Evolutionary conservation across 2,797 vertebrate genomes (phyloP).

Genomic region (Choloepus didactylus): DNA sequence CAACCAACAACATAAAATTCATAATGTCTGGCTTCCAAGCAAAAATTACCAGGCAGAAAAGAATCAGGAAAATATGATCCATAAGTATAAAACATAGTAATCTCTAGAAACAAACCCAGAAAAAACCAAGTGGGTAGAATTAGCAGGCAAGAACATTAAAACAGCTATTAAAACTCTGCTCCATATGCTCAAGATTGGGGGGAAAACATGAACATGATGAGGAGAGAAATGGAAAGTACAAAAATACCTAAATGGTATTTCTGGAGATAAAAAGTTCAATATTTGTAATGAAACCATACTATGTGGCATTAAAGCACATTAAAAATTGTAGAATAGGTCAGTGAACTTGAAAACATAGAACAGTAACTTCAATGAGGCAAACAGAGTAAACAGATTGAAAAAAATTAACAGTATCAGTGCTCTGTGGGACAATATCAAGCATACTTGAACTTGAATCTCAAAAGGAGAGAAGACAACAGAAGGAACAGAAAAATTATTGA

Average conservation of each 20-base stretch:
- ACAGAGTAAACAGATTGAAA: not conserved
- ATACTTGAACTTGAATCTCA: not conserved
- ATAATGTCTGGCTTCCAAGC: too few relatives aligned
- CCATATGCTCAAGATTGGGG: not conserved
- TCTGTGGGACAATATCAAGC: not conserved
- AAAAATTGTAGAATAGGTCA: not conserved
- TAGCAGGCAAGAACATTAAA: not conserved
- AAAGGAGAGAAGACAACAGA: not conserved
- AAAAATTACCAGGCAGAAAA: not conserved
- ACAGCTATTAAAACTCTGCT: not conserved
- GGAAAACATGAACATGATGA: not conserved
- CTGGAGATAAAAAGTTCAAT: not conserved
- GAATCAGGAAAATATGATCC: not conserved
- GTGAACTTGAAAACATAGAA: not conserved
- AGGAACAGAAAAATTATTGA: not conserved
- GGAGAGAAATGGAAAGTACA: not conserved
- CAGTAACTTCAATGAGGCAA: not conserved
- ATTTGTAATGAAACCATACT: not conserved
- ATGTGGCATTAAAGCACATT: not conserved
- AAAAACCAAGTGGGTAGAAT: slow-evolving; percentile 31
- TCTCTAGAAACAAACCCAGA: not conserved
- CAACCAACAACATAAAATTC: too few relatives aligned
- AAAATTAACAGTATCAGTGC: not conserved
- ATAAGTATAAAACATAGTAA: slow-evolving; percentile 1
- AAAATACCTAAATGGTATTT: not conserved